Evolutionary conservation across 2,797 vertebrate species (phyloP), one percentile per base, ranked within the genome.

Genomic region (Chelmon rostratus): DNA sequence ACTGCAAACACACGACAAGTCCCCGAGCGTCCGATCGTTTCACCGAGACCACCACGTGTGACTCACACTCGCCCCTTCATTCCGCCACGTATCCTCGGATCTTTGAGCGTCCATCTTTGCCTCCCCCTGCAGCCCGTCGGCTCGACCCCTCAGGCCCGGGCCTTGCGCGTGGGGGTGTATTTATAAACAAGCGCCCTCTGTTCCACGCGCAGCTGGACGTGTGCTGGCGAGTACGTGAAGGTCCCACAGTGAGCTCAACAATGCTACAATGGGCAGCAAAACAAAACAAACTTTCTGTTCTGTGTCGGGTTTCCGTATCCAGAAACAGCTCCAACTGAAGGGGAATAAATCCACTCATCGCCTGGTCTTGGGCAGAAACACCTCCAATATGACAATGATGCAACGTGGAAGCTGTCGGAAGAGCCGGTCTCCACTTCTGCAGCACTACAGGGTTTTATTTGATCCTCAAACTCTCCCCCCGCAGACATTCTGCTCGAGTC

Each of bases 201-300:
- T 87, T 92, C 85, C 83, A 90, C 84, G 61, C 37, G 49, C 66
- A 46, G 74, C 90, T 91, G 88, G 84, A 87, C 0, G 62, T 38
- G 71, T 73, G 90, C 82, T 40, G 50, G 82, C 3, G 66, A 68
- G 73, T 93, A 88, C 81, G 92, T 93, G 94, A 92, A 84, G 71
- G 74, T 38, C 63, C 69, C 87, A 95, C 94, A 94, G 90, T 92
- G 90, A 83, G 42, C 28, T 1, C 63, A 74, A 90, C 89, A 92
- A 90, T 72, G 40, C 68, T n/a, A 94, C 93, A 95, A 95, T 85
- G 81, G 82, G 53, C 62, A 9, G 68, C 54, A 21, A n/a, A 91
- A 90, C 84, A 89, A 87, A 73, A 79, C 53, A 62, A 73, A 72
- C 78, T 68, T 77, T 88, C 80, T 76, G 78, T 71, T 71, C 52